These are phyloP conservation scores for Myotis pilosus DNA, from an alignment of 2,797 vertebrate species.

Conservation along the genomic window DNA sequence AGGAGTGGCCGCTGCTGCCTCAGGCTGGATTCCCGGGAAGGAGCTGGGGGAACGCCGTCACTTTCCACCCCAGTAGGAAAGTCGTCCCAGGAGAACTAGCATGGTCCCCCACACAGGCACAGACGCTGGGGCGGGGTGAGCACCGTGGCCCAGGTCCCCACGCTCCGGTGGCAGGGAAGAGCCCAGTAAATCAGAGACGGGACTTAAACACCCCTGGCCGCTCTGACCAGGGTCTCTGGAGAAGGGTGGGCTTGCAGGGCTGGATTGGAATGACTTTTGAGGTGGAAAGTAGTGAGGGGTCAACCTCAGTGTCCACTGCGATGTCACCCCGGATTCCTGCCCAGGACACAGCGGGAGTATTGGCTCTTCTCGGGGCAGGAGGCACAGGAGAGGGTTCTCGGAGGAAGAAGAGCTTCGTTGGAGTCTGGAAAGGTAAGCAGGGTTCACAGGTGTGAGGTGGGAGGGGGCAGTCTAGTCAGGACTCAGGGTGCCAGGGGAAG, in stretches of 20 bases:
- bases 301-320: accelerated
- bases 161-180: background rate
- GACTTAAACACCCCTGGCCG: background rate
- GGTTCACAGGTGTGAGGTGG: background rate
- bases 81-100: background rate
- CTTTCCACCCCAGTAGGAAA: background rate
- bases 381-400: background rate
- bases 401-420: background rate
- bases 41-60: background rate
- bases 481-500: background rate
- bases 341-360: accelerated
- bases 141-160: background rate
- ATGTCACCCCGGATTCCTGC: background rate
- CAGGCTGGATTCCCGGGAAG: background rate
- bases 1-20: background rate
- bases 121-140: background rate
- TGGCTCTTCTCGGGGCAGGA: background rate
- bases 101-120: accelerated
- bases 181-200: background rate
- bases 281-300: background rate
- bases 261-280: background rate
- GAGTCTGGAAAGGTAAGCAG: background rate
- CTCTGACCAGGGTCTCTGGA: background rate
- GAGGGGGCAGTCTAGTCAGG: background rate
- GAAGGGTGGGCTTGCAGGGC: background rate